Conservation (phyloP, 2,797 vertebrate species). For the Danio kyathit region DNA sequence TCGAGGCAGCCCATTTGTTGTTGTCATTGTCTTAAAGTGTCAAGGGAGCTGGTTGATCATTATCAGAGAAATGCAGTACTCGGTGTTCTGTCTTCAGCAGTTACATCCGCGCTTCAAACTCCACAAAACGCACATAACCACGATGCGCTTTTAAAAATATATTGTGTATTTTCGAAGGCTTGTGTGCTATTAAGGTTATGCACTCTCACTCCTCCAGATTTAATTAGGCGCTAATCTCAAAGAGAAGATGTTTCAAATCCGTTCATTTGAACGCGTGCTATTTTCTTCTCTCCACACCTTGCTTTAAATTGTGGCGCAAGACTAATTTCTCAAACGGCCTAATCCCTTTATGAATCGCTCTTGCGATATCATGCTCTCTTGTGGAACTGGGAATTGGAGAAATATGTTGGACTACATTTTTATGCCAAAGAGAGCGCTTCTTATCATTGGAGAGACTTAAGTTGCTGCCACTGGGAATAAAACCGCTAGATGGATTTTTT, state of each 20-base stretch:
- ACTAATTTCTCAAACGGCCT: slow-evolving; percentile 34
- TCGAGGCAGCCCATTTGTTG: slow-evolving; percentile 21
- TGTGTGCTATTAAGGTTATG: slow-evolving; percentile 19
- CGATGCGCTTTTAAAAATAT: neutral
- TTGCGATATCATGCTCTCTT: slow-evolving; percentile 23
- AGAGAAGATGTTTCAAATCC: slow-evolving; percentile 10
- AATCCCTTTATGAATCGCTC: slow-evolving; percentile 4
- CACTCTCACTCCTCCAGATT: slow-evolving; percentile 26
- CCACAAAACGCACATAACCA: neutral
- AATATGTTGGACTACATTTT: slow-evolving; percentile 32
- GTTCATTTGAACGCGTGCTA: slow-evolving; percentile 20
- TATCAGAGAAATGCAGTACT: slow-evolving; percentile 1
- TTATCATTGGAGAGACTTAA: slow-evolving; percentile 15
- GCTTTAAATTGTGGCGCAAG: slow-evolving; percentile 22
- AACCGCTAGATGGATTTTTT: neutral
- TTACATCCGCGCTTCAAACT: neutral
- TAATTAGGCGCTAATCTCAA: slow-evolving; percentile 22
- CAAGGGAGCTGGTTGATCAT: neutral
- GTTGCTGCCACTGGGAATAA: slow-evolving; percentile 25
- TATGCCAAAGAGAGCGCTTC: slow-evolving; percentile 8
- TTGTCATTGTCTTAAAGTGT: slow-evolving; percentile 41
- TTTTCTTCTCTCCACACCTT: slow-evolving; percentile 29
- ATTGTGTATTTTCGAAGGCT: slow-evolving; percentile 13
- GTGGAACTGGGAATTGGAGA: slow-evolving; percentile 28
- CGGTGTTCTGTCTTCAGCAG: neutral